These are phyloP conservation scores for Tanytarsus gracilentus DNA, from an alignment of 2,888 invertebrate genomes.

Conservation along the genomic window DNA sequence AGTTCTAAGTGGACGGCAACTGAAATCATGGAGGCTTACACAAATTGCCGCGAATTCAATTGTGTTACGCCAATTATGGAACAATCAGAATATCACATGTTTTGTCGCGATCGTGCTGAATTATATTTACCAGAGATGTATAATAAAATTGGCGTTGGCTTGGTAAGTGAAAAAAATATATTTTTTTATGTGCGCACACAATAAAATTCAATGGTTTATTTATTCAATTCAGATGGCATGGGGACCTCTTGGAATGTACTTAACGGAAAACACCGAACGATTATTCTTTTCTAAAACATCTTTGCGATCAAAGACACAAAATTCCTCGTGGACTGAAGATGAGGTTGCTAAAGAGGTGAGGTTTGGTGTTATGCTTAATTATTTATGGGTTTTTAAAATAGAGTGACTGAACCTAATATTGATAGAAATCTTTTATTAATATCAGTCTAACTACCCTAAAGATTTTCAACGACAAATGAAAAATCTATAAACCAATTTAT, in stretches of 20 bases:
- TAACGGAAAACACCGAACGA: constrained; percentile 47
- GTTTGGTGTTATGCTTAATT: background rate
- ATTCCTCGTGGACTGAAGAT: constrained; percentile 83
- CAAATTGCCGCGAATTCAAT: constrained; percentile 94
- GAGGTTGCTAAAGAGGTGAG: constrained; percentile 62
- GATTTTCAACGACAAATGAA: no score
- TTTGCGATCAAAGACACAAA: constrained; percentile 79
- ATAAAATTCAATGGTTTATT: no score
- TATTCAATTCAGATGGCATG: no score
- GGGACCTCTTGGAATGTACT: constrained; percentile 91
- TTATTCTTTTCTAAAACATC: constrained; percentile 63
- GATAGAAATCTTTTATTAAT: no score
- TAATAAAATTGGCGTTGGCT: constrained; percentile 85
- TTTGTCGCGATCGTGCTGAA: constrained; percentile 92
- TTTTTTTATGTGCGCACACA: constrained; percentile 58
- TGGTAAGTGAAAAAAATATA: constrained; percentile 37
- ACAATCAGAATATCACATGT: constrained; percentile 95
- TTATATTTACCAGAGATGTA: constrained; percentile 93
- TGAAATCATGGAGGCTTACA: constrained; percentile 91
- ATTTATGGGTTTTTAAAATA: no score
- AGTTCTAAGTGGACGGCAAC: constrained; percentile 25
- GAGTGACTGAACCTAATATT: no score
- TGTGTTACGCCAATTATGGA: constrained; percentile 94
- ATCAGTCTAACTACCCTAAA: no score
- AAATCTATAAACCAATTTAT: no score